Base-by-base conservation (phyloP, 2,113 vertebrate species). In the Neoarius graeffei region DNA sequence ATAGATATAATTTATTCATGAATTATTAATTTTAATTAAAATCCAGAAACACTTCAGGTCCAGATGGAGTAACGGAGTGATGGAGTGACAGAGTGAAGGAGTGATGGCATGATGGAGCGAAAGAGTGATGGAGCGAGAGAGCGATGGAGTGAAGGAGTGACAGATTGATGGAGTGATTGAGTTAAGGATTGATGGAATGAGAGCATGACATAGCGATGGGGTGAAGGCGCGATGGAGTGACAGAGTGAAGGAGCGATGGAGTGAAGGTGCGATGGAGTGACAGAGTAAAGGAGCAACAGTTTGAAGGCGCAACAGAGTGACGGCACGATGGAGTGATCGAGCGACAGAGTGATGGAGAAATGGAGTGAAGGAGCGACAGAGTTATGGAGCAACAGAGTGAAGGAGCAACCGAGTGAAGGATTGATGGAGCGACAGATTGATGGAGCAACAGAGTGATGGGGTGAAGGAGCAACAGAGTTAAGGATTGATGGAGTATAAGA, bases 1-100 rank as follows among this genome's bases (percentile, higher is more conserved):
- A 67, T 67, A 13, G 30, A 69, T 69, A 69, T 69, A 0, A 30
- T 69, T 69, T 88, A 84, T 66, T 35, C 54, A 81, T 81, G 54
- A 57, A 59, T 81, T 17, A 81, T 30, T 59, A 35, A 59, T 3
- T 59, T 27, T 11, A 56, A 80, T 80, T 57, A 80, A n/a, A 56
- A 80, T 17, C 11, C 11, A 80, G 52, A 80, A 80, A 7, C 77
- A 56, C 77, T 56, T 20, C 30, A 81, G 20, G 35, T 35, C 14
- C 67, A 71, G 67, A 69, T 13, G 17, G 13, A 71, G 67, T 6
- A 5, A 27, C 1, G 1, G 25, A 66, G 66, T n/a, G 23, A 66
- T 10, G 25, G 7, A n/a, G 20, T n/a, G 25, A 66, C 9, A 5
- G 14, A 60, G 23, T n/a, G 23, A 66, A 10, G 25, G 7, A n/a